Conservation (phyloP, 1,140 invertebrate genomes). For the Heliconius congener region DNA sequence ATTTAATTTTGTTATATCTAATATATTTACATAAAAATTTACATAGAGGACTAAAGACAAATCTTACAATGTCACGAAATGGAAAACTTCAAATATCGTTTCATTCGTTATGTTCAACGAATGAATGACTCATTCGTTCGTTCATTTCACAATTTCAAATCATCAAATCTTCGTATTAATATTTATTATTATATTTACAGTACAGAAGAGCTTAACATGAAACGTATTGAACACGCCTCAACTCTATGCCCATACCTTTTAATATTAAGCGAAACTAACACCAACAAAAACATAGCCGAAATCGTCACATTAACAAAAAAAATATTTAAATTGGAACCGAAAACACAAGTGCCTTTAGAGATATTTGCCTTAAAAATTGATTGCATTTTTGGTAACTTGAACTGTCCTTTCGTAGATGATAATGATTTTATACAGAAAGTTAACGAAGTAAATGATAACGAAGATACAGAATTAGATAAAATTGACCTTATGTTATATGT, state of each 20-base stretch:
- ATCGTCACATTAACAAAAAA: slow-evolving; percentile 32
- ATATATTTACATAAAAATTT: too few relatives aligned
- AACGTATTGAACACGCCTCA: slow-evolving; percentile 48
- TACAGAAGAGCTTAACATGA: slow-evolving; percentile 41
- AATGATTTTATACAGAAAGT: slow-evolving; percentile 40
- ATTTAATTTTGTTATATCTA: too few relatives aligned
- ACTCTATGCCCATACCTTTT: slow-evolving; percentile 46
- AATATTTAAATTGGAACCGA: slow-evolving; percentile 31
- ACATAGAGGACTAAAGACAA: too few relatives aligned
- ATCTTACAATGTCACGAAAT: too few relatives aligned
- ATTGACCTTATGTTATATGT: slow-evolving; percentile 36
- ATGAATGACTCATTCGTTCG: too few relatives aligned
- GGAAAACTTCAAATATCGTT: too few relatives aligned
- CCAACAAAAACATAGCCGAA: slow-evolving; percentile 15
- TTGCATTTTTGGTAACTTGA: slow-evolving; percentile 47
- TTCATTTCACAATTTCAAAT: too few relatives aligned
- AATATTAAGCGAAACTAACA: background rate
- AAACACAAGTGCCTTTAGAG: slow-evolving; percentile 28
- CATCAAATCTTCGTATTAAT: too few relatives aligned
- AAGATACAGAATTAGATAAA: slow-evolving; percentile 29
- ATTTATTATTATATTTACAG: slow-evolving; percentile 41
- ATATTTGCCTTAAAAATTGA: slow-evolving; percentile 48
- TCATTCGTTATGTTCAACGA: too few relatives aligned
- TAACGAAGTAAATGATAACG: slow-evolving; percentile 1
- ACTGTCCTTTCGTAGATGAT: slow-evolving; percentile 52